A percentile compares a stretch with the other conserved stretches of the same genome.
These are phyloP conservation scores for Chelon labrosus DNA, from an alignment of 2,797 vertebrate species.

Conservation along the genomic window DNA sequence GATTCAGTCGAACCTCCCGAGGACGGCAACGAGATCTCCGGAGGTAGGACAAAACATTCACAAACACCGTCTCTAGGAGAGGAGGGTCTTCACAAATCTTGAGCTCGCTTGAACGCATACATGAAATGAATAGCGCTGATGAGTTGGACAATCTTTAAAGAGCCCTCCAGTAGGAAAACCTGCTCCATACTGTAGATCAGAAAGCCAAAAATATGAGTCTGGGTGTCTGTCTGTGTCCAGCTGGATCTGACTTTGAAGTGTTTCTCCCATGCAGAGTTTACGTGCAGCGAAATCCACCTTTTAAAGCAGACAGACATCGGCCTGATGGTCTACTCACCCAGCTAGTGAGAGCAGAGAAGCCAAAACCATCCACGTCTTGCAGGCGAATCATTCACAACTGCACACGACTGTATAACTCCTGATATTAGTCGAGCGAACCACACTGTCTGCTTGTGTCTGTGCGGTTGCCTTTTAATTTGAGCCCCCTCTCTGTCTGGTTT, in stretches of 20 bases:
- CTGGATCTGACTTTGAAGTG: conserved; percentile 19
- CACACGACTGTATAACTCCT: conserved; percentile 36
- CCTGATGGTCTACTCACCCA: conserved; percentile 43
- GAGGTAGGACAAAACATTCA: conserved; percentile 76
- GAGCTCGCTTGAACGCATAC: conserved; percentile 20
- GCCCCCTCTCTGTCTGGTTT: conserved; percentile 26
- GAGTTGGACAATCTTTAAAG: conserved; percentile 17
- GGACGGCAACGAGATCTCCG: conserved; percentile 82
- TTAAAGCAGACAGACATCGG: conserved; percentile 25
- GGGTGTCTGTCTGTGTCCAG: conserved; percentile 17
- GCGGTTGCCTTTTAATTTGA: conserved; percentile 35
- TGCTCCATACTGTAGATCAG: conserved; percentile 15
- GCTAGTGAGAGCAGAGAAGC: conserved; percentile 30
- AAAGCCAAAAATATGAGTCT: conserved; percentile 22
- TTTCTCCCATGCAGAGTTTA: conserved; percentile 22
- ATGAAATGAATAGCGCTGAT: conserved; percentile 22
- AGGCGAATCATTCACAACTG: conserved; percentile 35
- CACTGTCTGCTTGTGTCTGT: conserved; percentile 28
- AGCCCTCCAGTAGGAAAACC: conserved; percentile 35
- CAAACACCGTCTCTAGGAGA: conserved; percentile 49
- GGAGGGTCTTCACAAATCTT: conserved; percentile 23
- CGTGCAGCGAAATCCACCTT: conserved; percentile 16
- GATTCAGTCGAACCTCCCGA: conserved; percentile 70
- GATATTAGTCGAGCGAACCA: conserved; percentile 36
- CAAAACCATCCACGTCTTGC: conserved; percentile 32